Percentiles rank a stretch among this genome's conserved stretches.
These are phyloP conservation scores for Herpailurus yagouaroundi DNA, from an alignment of 2,113 vertebrate species.

Conservation along the genomic window DNA sequence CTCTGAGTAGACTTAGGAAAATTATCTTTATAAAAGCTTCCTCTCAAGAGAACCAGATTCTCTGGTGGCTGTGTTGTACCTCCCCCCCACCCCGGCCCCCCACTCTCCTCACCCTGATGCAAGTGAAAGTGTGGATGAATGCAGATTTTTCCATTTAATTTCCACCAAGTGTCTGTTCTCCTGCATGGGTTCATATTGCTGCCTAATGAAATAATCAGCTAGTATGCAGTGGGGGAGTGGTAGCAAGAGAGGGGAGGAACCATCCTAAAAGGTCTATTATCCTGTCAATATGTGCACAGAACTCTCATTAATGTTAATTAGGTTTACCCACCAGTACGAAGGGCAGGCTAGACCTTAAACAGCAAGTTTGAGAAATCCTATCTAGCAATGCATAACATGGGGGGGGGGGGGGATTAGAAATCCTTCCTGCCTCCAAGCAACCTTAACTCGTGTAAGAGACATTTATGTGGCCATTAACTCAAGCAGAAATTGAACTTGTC, in stretches of 20 bases:
- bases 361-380: slow-evolving; percentile 61
- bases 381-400: slow-evolving; percentile 56
- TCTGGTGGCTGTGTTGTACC: background rate
- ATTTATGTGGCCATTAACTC: slow-evolving; percentile 79
- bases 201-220: slow-evolving; percentile 73
- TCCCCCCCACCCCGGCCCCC: background rate
- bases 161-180: slow-evolving; percentile 49
- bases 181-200: slow-evolving; percentile 15
- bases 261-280: slow-evolving; percentile 77
- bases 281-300: slow-evolving; percentile 62
- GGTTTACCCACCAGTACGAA: slow-evolving; percentile 57
- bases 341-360: slow-evolving; percentile 70
- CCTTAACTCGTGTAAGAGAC: slow-evolving; percentile 71
- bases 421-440: slow-evolving; percentile 77
- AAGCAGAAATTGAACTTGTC: slow-evolving; percentile 79
- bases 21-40: slow-evolving; percentile 8
- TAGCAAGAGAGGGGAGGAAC: slow-evolving; percentile 35
- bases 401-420: slow-evolving; percentile 36
- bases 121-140: background rate
- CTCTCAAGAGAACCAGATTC: background rate
- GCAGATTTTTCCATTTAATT: slow-evolving; percentile 57
- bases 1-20: background rate
- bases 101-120: background rate
- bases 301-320: slow-evolving; percentile 82
- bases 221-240: slow-evolving; percentile 49